A percentile compares a stretch with the other conserved stretches of the same genome.
phyloP scores from a whole-genome alignment of 2,888 invertebrate species.

The Andricus curvator region DNA sequence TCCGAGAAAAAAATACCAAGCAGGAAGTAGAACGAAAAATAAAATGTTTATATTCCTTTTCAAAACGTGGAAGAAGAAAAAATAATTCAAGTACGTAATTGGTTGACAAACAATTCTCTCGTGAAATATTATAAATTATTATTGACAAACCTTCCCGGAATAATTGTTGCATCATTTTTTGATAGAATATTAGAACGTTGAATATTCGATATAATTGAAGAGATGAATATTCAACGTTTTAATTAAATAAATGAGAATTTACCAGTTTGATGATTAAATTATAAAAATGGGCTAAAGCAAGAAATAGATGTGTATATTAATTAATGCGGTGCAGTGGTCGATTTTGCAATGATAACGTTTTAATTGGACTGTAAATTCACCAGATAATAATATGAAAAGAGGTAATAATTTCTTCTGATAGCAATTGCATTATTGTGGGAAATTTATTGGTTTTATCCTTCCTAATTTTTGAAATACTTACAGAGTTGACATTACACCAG shows the following conservation, averaged over 20 bases:
- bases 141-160: too few relatives aligned
- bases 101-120: neutral
- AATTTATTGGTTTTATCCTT: neutral
- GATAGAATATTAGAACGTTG: too few relatives aligned
- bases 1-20: neutral
- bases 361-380: slow-evolving; percentile 11
- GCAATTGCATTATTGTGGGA: neutral
- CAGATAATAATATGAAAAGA: slow-evolving; percentile 14
- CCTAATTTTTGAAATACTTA: neutral
- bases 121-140: neutral
- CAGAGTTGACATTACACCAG: too few relatives aligned
- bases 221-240: too few relatives aligned
- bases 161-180: too few relatives aligned
- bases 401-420: neutral
- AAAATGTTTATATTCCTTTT: neutral
- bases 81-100: neutral
- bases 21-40: neutral
- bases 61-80: neutral
- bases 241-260: neutral
- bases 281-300: neutral
- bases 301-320: neutral
- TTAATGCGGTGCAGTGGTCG: neutral
- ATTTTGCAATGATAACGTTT: slow-evolving; percentile 4
- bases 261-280: neutral
- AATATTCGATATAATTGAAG: too few relatives aligned